Conservation (phyloP, 37 sponge, comb jelly and placozoan species). For the Halisarca cf. caerulea region DNA sequence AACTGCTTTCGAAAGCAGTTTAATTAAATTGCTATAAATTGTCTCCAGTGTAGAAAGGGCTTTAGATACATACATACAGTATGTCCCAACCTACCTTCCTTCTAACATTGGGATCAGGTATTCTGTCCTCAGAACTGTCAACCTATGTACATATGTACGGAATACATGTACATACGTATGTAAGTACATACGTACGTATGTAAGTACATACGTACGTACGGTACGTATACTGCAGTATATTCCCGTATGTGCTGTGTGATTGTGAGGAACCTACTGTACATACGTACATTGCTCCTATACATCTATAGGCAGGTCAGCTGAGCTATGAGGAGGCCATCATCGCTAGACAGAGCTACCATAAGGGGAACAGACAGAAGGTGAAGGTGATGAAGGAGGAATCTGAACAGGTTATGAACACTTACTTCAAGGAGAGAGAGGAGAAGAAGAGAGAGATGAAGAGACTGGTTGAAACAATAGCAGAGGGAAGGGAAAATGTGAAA, state of each 20-base stretch:
- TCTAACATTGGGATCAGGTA: no score
- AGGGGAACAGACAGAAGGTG: conserved; percentile 64
- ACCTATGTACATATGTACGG: not conserved
- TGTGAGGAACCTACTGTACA: not conserved
- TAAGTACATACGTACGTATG: conserved; percentile 3
- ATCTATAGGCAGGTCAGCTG: conserved; percentile 73
- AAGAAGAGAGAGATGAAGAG: conserved; percentile 74
- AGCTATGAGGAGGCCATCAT: conserved; percentile 97
- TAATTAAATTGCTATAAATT: no score
- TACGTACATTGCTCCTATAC: not conserved
- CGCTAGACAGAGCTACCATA: conserved; percentile 69
- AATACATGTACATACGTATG: not conserved
- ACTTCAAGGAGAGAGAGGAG: conserved; percentile 76
- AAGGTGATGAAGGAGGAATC: conserved; percentile 78
- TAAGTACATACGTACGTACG: not conserved
- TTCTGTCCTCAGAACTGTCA: no score
- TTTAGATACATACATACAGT: no score
- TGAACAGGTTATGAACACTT: conserved; percentile 73
- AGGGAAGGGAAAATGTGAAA: conserved; percentile 75
- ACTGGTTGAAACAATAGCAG: conserved; percentile 79
- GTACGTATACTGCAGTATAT: not conserved
- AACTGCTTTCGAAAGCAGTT: no score
- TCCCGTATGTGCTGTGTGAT: conserved; percentile 14
- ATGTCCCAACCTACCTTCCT: no score
- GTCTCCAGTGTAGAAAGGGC: no score